Conservation (phyloP, 2,113 vertebrate genomes). For the Willisornis vidua region DNA sequence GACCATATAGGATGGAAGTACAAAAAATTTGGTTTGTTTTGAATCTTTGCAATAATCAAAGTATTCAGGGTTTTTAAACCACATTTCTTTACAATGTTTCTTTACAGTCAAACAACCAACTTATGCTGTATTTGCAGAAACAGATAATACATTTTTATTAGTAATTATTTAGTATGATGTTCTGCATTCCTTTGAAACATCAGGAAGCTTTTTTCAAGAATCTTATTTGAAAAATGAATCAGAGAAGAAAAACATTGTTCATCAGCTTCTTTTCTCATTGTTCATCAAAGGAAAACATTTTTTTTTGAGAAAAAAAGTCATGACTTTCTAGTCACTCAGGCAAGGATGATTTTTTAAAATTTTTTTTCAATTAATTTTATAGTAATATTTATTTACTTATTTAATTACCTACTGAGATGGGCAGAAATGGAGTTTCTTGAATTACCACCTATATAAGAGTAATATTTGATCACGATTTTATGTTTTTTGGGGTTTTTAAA, state of each 20-base stretch:
- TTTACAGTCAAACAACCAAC: background rate
- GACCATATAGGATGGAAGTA: background rate
- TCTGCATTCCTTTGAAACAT: slow-evolving; percentile 25
- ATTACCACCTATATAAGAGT: background rate
- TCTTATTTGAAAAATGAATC: slow-evolving; percentile 18
- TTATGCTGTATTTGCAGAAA: slow-evolving; percentile 8
- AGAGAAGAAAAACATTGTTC: background rate
- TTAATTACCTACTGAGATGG: background rate
- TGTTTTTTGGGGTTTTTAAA: background rate
- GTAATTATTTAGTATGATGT: slow-evolving; percentile 1
- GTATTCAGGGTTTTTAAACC: background rate
- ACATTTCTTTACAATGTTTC: background rate
- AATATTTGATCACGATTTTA: background rate
- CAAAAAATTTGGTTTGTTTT: background rate
- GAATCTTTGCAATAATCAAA: background rate
- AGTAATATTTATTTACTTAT: background rate
- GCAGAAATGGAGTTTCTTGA: background rate
- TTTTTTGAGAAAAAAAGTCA: background rate
- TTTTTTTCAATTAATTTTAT: background rate
- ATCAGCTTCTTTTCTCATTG: background rate
- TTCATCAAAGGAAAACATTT: background rate
- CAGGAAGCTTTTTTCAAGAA: background rate
- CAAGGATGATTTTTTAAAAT: background rate
- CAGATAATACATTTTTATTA: background rate
- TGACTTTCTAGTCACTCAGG: background rate